These are phyloP conservation scores for Aporophyla lueneburgensis DNA, from an alignment of 2,888 invertebrate species.

Conservation along the genomic window DNA sequence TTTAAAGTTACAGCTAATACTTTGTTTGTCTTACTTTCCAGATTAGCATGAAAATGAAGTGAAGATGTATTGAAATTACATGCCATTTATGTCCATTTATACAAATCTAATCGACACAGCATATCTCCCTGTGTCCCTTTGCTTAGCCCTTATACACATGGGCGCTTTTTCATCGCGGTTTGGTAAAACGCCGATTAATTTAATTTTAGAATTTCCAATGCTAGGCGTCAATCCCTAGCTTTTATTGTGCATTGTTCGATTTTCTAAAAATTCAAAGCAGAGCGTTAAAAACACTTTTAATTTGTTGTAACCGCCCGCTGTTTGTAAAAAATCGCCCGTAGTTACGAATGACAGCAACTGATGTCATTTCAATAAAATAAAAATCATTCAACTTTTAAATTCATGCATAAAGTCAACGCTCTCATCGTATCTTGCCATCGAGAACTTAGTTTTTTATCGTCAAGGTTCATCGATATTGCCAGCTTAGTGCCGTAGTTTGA, in stretches of 20 bases:
- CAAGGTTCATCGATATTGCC: slow-evolving; percentile 20
- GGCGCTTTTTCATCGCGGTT: background rate
- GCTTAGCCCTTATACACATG: background rate
- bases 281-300: background rate
- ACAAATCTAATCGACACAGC: background rate
- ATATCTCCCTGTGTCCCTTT: background rate
- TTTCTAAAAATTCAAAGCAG: background rate
- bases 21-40: slow-evolving; percentile 8
- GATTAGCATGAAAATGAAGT: slow-evolving; percentile 14
- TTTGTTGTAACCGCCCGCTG: background rate
- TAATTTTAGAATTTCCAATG: background rate
- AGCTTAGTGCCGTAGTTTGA: background rate
- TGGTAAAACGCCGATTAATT: background rate
- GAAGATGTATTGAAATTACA: slow-evolving; percentile 13
- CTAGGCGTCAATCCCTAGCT: background rate
- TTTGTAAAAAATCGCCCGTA: background rate
- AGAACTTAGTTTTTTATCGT: background rate
- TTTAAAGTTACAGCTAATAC: background rate
- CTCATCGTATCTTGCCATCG: slow-evolving; percentile 18
- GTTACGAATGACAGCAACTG: background rate
- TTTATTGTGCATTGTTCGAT: background rate
- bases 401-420: slow-evolving; percentile 26
- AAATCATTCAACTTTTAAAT: slow-evolving; percentile 28
- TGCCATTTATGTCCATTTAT: background rate
- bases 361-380: slow-evolving; percentile 6